These are phyloP conservation scores for Caenorhabditis virilis DNA, from an alignment of 2,888 invertebrate genomes.

Conservation along the genomic window DNA sequence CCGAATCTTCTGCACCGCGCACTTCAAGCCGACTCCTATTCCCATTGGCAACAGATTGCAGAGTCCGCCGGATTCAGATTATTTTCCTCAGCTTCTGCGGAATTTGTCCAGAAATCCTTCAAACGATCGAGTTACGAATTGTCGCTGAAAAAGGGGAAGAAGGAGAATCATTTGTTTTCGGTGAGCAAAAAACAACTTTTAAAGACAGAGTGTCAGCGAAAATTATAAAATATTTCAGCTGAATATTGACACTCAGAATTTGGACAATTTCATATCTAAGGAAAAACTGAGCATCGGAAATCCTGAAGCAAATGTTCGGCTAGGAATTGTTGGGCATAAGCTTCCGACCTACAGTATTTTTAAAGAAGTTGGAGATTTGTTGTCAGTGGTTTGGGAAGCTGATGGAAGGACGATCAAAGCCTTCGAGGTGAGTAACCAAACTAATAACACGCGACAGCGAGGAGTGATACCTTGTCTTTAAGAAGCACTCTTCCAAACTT, in stretches of 20 bases:
- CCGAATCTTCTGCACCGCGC: conserved; percentile 49
- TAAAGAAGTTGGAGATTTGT: conserved; percentile 31
- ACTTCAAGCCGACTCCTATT: conserved; percentile 40
- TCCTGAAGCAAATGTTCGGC: conserved; percentile 26
- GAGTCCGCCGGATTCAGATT: conserved; percentile 37
- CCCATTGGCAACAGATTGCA: conserved; percentile 30
- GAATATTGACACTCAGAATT: conserved; percentile 30
- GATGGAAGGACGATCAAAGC: conserved; percentile 46
- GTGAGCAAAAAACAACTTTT: no score
- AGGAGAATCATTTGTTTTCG: conserved; percentile 23
- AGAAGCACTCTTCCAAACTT: neutral
- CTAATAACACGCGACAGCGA: no score
- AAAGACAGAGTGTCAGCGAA: no score
- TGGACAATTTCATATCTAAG: conserved; percentile 32
- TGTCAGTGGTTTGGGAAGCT: conserved; percentile 45
- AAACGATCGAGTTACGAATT: conserved; percentile 32
- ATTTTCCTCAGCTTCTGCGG: conserved; percentile 25
- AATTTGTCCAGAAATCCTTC: conserved; percentile 30
- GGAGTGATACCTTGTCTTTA: neutral
- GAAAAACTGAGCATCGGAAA: conserved; percentile 4
- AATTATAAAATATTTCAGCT: conserved; percentile 24
- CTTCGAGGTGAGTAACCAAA: conserved; percentile 43
- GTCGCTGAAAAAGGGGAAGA: conserved; percentile 28
- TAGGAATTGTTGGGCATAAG: conserved; percentile 39
- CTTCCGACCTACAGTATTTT: conserved; percentile 30